Percentiles rank a stretch among this genome's conserved stretches.
Evolutionary conservation across 2,888 invertebrate species (phyloP).

Genomic region (Chloroclysta siterata): DNA sequence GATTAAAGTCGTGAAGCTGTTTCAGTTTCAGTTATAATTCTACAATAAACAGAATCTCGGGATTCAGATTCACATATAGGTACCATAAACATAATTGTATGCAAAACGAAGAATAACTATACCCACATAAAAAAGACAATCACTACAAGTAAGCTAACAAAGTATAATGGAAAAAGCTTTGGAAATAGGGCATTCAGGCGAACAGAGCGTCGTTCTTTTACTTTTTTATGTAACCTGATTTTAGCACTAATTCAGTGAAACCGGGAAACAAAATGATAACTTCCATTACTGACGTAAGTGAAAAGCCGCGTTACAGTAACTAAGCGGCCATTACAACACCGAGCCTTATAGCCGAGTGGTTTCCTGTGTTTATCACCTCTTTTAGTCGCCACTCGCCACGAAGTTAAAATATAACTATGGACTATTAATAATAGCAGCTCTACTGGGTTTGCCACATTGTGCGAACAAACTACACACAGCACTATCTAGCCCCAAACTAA

Average conservation of each 20-base stretch:
- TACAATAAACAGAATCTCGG: too few relatives aligned
- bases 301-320: conserved; percentile 26
- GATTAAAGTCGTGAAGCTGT: too few relatives aligned
- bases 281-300: conserved; percentile 26
- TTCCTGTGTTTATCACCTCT: conserved; percentile 31
- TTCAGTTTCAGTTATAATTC: too few relatives aligned
- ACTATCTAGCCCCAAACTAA: too few relatives aligned
- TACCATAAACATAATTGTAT: too few relatives aligned
- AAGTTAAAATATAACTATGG: conserved; percentile 6
- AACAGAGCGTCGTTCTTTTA: background rate
- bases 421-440: conserved; percentile 10
- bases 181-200: background rate
- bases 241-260: background rate
- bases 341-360: conserved; percentile 19
- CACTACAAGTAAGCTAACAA: background rate
- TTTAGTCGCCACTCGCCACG: conserved; percentile 15
- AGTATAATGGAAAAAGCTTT: background rate
- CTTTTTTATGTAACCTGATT: background rate
- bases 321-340: conserved; percentile 22
- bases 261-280: conserved; percentile 9
- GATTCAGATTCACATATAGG: too few relatives aligned
- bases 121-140: too few relatives aligned
- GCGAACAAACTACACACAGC: too few relatives aligned
- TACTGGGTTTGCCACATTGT: background rate
- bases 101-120: too few relatives aligned